phyloP scores from a whole-genome alignment of 2,113 vertebrate genomes.

The Myanophis thanlyinensis region DNA sequence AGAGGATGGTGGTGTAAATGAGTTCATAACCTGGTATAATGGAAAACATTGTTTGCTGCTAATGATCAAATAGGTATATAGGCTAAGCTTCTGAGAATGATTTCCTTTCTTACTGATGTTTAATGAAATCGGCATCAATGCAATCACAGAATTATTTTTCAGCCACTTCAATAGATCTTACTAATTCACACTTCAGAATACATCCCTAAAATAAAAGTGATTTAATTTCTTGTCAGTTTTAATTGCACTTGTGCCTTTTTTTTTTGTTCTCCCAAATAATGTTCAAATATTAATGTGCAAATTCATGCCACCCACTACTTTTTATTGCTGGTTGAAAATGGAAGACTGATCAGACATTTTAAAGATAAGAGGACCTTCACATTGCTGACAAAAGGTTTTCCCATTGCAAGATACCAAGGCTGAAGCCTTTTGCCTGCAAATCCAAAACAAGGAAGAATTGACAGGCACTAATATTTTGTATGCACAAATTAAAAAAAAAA shows the following conservation, averaged over 20 bases:
- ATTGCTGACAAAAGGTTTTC: neutral
- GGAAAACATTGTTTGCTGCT: neutral
- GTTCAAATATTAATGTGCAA: neutral
- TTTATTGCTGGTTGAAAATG: neutral
- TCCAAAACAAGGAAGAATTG: slow-evolving; percentile 70
- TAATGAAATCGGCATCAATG: slow-evolving; percentile 9
- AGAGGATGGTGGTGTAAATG: neutral
- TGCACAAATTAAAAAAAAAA: slow-evolving; percentile 49
- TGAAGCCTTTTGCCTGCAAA: slow-evolving; percentile 47
- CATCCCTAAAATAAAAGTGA: neutral
- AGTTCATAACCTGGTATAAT: neutral
- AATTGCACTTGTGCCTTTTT: neutral
- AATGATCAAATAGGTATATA: neutral
- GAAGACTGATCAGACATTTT: too few relatives aligned
- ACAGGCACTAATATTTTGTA: slow-evolving; percentile 73
- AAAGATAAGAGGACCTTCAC: neutral
- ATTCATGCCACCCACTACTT: neutral
- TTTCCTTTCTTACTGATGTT: neutral
- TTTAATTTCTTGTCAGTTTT: neutral
- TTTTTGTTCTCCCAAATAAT: neutral
- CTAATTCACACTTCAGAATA: neutral
- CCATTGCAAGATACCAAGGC: slow-evolving; percentile 13
- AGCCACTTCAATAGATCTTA: neutral
- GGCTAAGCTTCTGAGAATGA: neutral
- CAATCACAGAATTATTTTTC: neutral